Conservation (phyloP, 2,113 vertebrate genomes). For the Cottus gobio region DNA sequence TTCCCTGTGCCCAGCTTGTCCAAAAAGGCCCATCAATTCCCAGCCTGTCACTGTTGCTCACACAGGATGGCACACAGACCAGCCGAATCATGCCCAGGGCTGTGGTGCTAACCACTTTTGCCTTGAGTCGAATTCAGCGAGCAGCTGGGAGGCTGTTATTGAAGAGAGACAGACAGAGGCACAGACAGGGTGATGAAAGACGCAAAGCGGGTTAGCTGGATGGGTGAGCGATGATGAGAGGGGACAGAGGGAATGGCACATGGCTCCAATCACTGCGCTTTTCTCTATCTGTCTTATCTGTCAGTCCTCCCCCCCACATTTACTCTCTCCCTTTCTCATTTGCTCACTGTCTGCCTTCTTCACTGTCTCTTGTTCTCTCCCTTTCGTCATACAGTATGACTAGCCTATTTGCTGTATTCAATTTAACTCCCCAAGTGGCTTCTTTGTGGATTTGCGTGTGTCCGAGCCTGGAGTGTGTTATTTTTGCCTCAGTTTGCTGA, state of each 20-base stretch:
- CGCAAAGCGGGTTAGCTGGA: constrained; percentile 50
- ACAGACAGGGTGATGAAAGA: constrained; percentile 71
- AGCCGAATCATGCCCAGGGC: constrained; percentile 47
- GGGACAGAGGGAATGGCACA: constrained; percentile 41
- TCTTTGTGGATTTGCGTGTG: constrained; percentile 20
- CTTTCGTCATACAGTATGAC: constrained; percentile 29
- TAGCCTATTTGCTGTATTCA: constrained; percentile 30
- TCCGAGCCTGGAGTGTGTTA: constrained; percentile 2
- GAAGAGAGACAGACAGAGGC: constrained; percentile 51
- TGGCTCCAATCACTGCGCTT: constrained; percentile 51
- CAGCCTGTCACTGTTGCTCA: constrained; percentile 36
- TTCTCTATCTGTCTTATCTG: constrained; percentile 45
- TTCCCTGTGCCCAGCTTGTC: constrained; percentile 1
- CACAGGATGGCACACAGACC: constrained; percentile 42
- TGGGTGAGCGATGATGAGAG: constrained; percentile 60
- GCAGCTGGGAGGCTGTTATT: constrained; percentile 45
- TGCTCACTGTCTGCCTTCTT: constrained; percentile 30
- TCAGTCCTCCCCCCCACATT: constrained; percentile 10
- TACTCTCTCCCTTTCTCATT: constrained; percentile 28
- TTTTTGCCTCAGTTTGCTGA: constrained; percentile 20
- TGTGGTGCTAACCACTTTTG: constrained; percentile 44
- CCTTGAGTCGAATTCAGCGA: constrained; percentile 34
- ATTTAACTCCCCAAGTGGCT: constrained; percentile 17
- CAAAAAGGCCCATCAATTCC: constrained; percentile 30
- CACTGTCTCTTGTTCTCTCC: constrained; percentile 7